Evolutionary conservation across 2,888 invertebrate genomes (phyloP).

Genomic region (Meliscaeva auricollis): DNA sequence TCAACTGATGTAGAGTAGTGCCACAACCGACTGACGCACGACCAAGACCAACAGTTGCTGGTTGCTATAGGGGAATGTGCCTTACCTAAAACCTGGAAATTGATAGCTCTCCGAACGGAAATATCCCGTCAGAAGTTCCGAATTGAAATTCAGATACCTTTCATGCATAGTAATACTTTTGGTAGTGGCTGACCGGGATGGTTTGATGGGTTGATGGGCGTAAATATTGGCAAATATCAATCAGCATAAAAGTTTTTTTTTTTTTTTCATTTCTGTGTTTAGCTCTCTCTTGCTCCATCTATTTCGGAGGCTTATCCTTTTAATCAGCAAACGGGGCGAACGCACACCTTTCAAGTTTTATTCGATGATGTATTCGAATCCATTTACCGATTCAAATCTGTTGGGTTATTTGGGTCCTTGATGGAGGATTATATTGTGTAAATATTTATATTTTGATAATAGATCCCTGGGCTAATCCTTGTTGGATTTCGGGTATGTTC

Average conservation of each 20-base stretch:
- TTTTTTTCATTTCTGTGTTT: background rate
- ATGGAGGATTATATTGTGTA: conserved; percentile 51
- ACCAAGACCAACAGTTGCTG: background rate
- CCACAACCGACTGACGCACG: too few relatives aligned
- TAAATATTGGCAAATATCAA: conserved; percentile 68
- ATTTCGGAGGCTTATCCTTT: conserved; percentile 62
- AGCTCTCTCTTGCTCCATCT: conserved; percentile 21
- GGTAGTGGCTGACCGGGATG: conserved; percentile 9
- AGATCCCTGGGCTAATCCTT: conserved; percentile 47
- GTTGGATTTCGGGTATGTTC: background rate
- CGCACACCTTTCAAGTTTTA: conserved; percentile 56
- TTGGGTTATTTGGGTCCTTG: conserved; percentile 19
- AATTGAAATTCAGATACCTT: conserved; percentile 40
- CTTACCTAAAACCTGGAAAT: conserved; percentile 61
- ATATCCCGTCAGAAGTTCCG: conserved; percentile 19
- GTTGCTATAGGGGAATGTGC: conserved; percentile 27
- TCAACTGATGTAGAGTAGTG: conserved; percentile 4
- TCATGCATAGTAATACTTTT: conserved; percentile 2
- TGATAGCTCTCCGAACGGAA: conserved; percentile 45
- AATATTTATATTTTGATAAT: conserved; percentile 56
- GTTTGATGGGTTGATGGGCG: background rate
- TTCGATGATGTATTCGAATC: conserved; percentile 57
- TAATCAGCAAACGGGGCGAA: conserved; percentile 53
- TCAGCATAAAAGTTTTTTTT: conserved; percentile 64
- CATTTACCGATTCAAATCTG: conserved; percentile 54